Conservation (phyloP, 2,113 vertebrate species). For the Pedetes capensis region DNA sequence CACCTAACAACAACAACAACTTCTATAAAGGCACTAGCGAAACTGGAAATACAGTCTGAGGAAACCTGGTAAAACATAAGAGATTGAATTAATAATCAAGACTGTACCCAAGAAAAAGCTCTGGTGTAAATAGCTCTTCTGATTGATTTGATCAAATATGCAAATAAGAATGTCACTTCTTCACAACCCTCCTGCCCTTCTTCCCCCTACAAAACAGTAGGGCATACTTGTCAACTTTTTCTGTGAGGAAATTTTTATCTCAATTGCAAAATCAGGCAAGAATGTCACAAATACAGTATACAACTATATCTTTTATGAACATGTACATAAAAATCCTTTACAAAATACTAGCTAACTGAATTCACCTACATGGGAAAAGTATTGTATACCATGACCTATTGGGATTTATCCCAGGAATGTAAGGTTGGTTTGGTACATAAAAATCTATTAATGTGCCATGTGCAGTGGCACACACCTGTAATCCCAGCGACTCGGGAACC, state of each 20-base stretch:
- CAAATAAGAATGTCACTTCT: not conserved
- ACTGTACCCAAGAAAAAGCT: not conserved
- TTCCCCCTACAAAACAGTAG: not conserved
- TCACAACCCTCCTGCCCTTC: too few species aligned
- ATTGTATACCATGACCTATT: not conserved
- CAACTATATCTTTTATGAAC: not conserved
- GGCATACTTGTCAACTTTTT: not conserved
- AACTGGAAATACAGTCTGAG: not conserved
- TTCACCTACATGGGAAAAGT: not conserved
- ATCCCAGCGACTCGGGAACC: too few species aligned
- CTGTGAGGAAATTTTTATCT: not conserved
- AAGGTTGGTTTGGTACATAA: not conserved
- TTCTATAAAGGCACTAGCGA: not conserved
- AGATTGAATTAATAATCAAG: not conserved
- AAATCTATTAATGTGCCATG: not conserved
- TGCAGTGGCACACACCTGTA: too few species aligned
- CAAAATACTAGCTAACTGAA: not conserved
- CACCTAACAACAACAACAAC: too few species aligned
- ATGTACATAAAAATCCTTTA: not conserved
- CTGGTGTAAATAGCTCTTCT: not conserved
- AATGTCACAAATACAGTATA: not conserved
- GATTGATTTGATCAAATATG: not conserved
- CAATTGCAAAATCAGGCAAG: not conserved
- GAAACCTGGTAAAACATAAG: not conserved
- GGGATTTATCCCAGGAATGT: not conserved